Conservation (phyloP, 2,113 vertebrate species). For the Alaudala cheleensis region DNA sequence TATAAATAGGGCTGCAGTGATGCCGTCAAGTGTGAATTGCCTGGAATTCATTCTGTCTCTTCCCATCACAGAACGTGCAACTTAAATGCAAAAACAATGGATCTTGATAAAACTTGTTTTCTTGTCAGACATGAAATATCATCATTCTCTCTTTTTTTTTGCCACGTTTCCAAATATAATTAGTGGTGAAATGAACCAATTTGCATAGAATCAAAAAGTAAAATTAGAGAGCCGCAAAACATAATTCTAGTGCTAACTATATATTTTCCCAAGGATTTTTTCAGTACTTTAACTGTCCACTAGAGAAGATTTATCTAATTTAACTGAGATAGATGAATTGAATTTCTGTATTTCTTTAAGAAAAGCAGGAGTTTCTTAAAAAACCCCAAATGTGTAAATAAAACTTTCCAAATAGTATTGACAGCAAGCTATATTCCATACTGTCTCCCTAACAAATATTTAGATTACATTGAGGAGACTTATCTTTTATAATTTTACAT, state of each 20-base stretch:
- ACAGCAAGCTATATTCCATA: background rate
- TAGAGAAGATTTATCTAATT: background rate
- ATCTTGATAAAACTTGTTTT: background rate
- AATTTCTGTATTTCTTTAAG: background rate
- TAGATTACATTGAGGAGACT: background rate
- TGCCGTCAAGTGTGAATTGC: background rate
- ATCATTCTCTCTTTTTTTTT: background rate
- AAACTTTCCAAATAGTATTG: background rate
- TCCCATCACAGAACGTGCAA: background rate
- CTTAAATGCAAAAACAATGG: background rate
- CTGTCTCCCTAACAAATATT: background rate
- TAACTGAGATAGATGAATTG: background rate
- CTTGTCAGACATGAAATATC: background rate
- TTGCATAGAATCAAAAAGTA: background rate
- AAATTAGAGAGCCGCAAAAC: background rate
- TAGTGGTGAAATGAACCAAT: background rate
- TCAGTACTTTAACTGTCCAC: background rate
- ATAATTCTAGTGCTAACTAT: background rate
- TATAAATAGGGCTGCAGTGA: background rate
- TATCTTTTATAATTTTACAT: background rate
- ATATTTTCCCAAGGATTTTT: background rate
- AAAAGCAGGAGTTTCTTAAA: background rate
- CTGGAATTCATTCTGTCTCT: conserved; percentile 19
- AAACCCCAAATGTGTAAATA: background rate
- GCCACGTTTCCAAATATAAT: background rate